Base-by-base conservation (phyloP, 2,113 vertebrate genomes). In the Uropsilus gracilis region DNA sequence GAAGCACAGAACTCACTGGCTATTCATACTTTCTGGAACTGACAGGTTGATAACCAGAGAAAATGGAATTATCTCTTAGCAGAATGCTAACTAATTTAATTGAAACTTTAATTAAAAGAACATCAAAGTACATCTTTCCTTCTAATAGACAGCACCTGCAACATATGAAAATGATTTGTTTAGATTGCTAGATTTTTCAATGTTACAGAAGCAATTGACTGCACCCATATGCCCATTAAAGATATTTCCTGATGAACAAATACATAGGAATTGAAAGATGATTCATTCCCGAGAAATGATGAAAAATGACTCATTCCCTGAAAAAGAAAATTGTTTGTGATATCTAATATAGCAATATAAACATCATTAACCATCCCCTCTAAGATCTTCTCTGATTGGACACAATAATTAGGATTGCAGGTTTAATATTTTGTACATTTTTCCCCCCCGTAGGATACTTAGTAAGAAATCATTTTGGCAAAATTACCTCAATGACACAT, bases 81-180 rank as follows among this genome's bases (percentile, higher is more conserved):
- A 94, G 66, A 97, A 97, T 86, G 66, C 37, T 93, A 97, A 86
- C 37, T 82, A 95, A 97, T 97, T 22, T 90, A 97, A 96, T 76
- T 78, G 7, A 95, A 97, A 86, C 20, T 94, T 97, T 97, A 98
- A 97, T 98, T 98, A 97, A 98, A 86, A 90, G 73, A 97, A 87
- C 32, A 94, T 68, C 44, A 69, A 86, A 96, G 17, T 71, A 55
- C 46, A 73, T 94, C 1, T 96, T 98, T 97, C 48, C 26, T 96
- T 95, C 71, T 96, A 97, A 97, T 93, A 97, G 55, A 78, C 16
- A 96, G 26, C 94, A 98, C 94, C 96, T 97, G 96, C 84, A 98
- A 94, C 76, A 87, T 61, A 93, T 87, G 42, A 92, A 97, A 97
- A 97, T 81, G 16, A 96, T 97, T 95, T 93, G 77, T 96, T 97